Evolutionary conservation across 1,140 invertebrate species (phyloP).

Genomic region (Metaphire vulgaris): DNA sequence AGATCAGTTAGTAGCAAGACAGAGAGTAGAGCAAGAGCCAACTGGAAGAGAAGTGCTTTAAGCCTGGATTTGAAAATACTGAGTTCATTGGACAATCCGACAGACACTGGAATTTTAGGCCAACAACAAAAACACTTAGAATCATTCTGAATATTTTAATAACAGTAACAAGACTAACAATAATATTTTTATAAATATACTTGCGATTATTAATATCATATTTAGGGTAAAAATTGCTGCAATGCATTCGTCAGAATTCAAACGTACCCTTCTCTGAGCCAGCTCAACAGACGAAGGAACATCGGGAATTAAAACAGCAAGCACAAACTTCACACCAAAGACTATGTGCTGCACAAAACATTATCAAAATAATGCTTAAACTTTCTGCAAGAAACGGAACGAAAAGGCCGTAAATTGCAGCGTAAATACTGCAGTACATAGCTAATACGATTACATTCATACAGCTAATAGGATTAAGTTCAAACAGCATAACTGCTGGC

Average conservation of each 20-base stretch:
- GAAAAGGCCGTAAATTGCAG: neutral
- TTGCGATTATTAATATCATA: neutral
- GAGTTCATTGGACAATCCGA: no score
- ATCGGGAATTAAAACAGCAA: conserved; percentile 50
- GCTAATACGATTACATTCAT: neutral
- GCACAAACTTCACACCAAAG: conserved; percentile 47
- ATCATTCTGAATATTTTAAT: neutral
- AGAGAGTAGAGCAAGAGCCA: no score
- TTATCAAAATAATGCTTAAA: no score
- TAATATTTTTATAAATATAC: neutral
- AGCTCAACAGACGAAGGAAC: conserved; percentile 40
- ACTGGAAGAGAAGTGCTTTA: no score
- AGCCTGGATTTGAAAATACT: no score
- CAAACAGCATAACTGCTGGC: neutral
- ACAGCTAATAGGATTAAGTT: neutral
- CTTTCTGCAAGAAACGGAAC: neutral
- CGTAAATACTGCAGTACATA: neutral
- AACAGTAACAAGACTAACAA: neutral
- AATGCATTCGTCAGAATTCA: neutral
- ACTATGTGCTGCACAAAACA: conserved; percentile 47
- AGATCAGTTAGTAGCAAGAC: no score
- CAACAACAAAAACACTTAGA: no score
- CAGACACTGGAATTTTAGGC: no score
- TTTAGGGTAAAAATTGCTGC: neutral
- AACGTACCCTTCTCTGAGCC: neutral